phyloP scores from a whole-genome alignment of 2,113 vertebrate species.

The Otolemur garnettii region DNA sequence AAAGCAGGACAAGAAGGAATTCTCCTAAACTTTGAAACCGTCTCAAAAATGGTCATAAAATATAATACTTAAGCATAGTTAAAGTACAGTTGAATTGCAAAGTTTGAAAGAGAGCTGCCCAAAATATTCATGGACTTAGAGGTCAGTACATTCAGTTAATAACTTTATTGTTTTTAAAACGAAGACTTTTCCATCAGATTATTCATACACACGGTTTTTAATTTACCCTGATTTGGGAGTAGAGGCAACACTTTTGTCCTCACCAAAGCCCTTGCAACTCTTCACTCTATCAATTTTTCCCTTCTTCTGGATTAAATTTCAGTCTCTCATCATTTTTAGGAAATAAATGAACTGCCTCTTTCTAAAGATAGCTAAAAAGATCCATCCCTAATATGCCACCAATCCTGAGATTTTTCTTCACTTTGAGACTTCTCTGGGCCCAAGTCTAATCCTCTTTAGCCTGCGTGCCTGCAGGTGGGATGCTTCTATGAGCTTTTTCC shows the following conservation, averaged over 20 bases:
- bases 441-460: not conserved
- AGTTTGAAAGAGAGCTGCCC: not conserved
- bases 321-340: not conserved
- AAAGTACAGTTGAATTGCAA: not conserved
- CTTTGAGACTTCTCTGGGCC: not conserved
- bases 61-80: not conserved
- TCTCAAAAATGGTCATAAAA: conserved; percentile 11
- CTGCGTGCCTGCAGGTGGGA: no score
- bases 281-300: not conserved
- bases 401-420: not conserved
- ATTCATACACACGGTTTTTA: not conserved
- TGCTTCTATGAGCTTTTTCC: not conserved
- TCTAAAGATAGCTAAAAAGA: not conserved
- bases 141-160: not conserved
- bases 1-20: conserved; percentile 9
- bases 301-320: not conserved
- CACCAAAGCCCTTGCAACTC: not conserved
- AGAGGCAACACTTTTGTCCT: not conserved
- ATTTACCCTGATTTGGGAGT: not conserved
- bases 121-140: conserved; percentile 43
- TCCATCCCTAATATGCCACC: fast-evolving
- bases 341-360: not conserved
- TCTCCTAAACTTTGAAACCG: not conserved
- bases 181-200: not conserved
- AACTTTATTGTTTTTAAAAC: not conserved